Evolutionary conservation across 2,797 vertebrate genomes (phyloP), one percentile per base, ranked within the genome.

Genomic region (Melanotaenia parkinsoni): DNA sequence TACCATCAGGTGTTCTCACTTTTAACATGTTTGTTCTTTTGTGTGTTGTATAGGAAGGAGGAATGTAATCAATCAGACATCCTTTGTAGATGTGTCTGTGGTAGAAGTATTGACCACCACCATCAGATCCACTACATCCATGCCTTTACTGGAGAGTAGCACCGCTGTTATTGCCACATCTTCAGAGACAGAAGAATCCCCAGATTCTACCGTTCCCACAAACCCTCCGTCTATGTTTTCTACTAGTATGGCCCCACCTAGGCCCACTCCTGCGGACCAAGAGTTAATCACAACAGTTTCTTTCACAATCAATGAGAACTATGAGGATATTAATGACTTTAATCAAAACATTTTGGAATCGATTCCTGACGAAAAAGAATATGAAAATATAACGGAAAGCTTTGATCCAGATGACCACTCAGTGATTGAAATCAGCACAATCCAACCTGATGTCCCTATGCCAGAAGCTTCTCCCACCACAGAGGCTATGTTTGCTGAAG

Each of bases 141-240:
- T 67, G 45, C 67, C 90, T 58, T 71, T 81, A 18, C 53, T 89
- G 63, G 86, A 86, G 22, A 79, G 59, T 30, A 88, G 71, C 58
- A 75, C 78, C 35, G 73, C 79, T 22, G 58, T 57, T 12, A 63
- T 70, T 28, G 71, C 74, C 8, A 60, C 73, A 28, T 56, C 63
- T 59, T 70, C 75, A 57, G 77, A 84, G 12, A 33, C 56, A 37
- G 85, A 84, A 7, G 60, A 71, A 11, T 79, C 76, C 57, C 32
- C 57, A 45, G 82, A 86, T n/a, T 58, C 63, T 32, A 35, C 69
- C 5, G 57, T 37, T 80, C 37, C 69, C 35, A 76, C 88, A 64
- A 76, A 91, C 38, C 59, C 75, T 47, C 82, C 93, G 37, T 95
- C 70, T 37, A 95, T 95, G 95, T 95, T 96, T 82, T 96, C 95